Evolutionary conservation across 2,888 invertebrate genomes (phyloP), one percentile per base, ranked within the genome.

Genomic region (Dynastes grantii): DNA sequence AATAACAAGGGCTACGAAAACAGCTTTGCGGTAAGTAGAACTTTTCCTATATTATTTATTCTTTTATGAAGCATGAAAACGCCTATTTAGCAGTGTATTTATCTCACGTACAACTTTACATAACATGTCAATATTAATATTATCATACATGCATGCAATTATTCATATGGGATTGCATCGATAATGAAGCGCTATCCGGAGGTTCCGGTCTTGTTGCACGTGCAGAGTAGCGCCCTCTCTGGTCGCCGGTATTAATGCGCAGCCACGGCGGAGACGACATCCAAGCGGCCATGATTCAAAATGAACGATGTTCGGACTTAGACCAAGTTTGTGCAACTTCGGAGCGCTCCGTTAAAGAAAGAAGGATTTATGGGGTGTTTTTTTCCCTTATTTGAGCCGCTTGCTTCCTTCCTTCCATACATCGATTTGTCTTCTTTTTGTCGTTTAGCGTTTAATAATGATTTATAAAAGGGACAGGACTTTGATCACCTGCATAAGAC

Each of bases 221-320:
- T 83, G 83, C 81, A 78, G 55, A 22, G 8, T 78, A 81, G 80
- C 79, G 81, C 81, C 83, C 80, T 80, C 82, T 85, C 84, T 84
- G 83, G 84, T 84, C 84, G 83, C 83, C 84, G 83, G 83, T 84
- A 84, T 88, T 87, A 88, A 88, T 88, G 88, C 87, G 86, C 85
- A 86, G 85, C 87, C 87, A 86, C 87, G 87, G 83, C 85, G 85
- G 85, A 85, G 87, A 86, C 86, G 87, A 87, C 87, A 87, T 85
- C 84, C 84, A 84, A 82, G 85, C 85, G 83, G 87, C 88, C 87
- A 88, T 89, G 87, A 87, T 87, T 89, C 88, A 89, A 87, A 86
- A 86, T 88, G 88, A 88, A 87, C 87, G 88, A 88, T 88, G 88
- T 86, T 86, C 87, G 87, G 89, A 88, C 88, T 89, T 89, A 87